Percentiles rank a stretch among this genome's conserved stretches.
Evolutionary conservation across 2,113 vertebrate species (phyloP).

Genomic region (Pipa parva): DNA sequence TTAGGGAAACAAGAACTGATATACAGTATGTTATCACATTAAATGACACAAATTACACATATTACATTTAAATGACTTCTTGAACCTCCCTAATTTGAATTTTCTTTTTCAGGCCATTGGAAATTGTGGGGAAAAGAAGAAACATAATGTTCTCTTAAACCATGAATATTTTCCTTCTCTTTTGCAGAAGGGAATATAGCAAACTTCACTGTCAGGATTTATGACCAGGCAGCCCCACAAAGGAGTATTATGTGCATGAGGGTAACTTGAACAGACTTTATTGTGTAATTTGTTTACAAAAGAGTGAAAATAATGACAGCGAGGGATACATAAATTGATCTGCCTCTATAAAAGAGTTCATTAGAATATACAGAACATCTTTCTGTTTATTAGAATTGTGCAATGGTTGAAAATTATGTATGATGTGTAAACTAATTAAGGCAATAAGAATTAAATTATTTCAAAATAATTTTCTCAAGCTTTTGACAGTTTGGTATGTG

Average conservation of each 20-base stretch:
- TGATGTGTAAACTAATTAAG: neutral
- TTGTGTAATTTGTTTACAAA: constrained; percentile 42
- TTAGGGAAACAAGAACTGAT: no score
- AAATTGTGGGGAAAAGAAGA: neutral
- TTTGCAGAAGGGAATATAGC: constrained; percentile 31
- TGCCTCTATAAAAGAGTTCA: neutral
- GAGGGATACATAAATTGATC: neutral
- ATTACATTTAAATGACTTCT: no score
- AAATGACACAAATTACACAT: no score
- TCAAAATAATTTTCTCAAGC: neutral
- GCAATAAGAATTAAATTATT: constrained; percentile 3
- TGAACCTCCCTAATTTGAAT: no score
- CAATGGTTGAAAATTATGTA: neutral
- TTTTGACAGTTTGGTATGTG: neutral
- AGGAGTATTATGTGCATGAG: constrained; percentile 40
- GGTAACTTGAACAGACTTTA: constrained; percentile 42
- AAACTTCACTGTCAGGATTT: constrained; percentile 41
- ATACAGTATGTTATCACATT: no score
- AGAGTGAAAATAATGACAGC: constrained; percentile 4
- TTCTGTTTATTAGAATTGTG: constrained; percentile 4
- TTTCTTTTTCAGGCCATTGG: no score
- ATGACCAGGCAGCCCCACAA: constrained; percentile 30
- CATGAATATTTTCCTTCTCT: neutral
- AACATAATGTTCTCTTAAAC: neutral
- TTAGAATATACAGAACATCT: constrained; percentile 36